Conservation (phyloP, 2,797 vertebrate genomes). For the Morus bassanus region DNA sequence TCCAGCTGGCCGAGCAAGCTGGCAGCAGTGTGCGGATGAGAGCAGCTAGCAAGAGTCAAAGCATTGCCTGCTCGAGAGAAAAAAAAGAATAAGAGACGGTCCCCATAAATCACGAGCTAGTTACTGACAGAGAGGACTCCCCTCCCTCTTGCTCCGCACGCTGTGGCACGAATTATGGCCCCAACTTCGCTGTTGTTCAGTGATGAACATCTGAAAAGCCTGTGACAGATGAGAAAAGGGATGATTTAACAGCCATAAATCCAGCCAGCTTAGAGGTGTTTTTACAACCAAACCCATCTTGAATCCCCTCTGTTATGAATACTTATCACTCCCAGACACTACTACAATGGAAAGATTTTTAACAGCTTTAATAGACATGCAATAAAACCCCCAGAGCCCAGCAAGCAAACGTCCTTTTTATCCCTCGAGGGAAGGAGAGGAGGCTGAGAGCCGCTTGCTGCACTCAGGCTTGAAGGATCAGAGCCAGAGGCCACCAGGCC, state of each 20-base stretch:
- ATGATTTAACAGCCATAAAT: conserved; percentile 56
- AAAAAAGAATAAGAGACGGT: neutral
- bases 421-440: neutral
- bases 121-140: neutral
- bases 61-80: neutral
- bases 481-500: neutral
- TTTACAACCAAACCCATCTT: conserved; percentile 44
- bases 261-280: conserved; percentile 50
- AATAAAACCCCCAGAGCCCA: neutral
- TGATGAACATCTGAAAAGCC: conserved; percentile 26
- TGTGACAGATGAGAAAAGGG: conserved; percentile 25
- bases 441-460: neutral
- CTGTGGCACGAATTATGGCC: neutral
- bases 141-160: neutral
- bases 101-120: neutral
- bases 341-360: conserved; percentile 17
- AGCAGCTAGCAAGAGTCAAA: neutral
- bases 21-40: neutral
- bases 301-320: conserved; percentile 43
- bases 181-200: neutral
- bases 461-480: neutral
- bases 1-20: neutral
- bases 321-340: conserved; percentile 34
- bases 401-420: neutral
- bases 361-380: neutral